Conservation (phyloP, 2,888 invertebrate genomes). For the Drosophila basisetae region DNA sequence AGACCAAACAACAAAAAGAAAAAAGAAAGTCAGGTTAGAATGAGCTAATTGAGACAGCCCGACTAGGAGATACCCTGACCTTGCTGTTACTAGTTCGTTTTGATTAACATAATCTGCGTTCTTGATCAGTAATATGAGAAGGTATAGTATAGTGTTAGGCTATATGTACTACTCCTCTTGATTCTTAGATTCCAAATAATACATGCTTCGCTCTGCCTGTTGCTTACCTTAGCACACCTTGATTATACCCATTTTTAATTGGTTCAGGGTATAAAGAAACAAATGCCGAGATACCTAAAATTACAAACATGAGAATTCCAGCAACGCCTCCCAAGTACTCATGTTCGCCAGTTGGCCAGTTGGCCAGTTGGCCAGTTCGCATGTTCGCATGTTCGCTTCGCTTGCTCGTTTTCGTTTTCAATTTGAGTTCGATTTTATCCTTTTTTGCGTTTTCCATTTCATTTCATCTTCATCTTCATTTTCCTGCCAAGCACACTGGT, state of each 20-base stretch:
- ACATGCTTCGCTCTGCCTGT: not conserved
- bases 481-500: constrained; percentile 42
- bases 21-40: not conserved
- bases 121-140: not conserved
- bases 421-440: constrained; percentile 38
- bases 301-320: constrained; percentile 19
- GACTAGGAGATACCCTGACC: not conserved
- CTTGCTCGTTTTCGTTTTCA: constrained; percentile 34
- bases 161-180: not conserved
- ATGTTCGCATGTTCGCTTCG: constrained; percentile 43
- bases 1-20: not conserved
- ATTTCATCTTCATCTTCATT: constrained; percentile 53
- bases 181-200: not conserved
- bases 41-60: not conserved
- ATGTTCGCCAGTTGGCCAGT: not conserved
- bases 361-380: constrained; percentile 28
- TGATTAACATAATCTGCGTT: not conserved
- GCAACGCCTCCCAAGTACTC: constrained; percentile 27
- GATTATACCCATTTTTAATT: not conserved
- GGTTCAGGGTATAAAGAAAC: not conserved
- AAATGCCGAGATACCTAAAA: constrained; percentile 11
- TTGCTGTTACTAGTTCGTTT: not conserved
- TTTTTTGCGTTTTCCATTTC: constrained; percentile 11
- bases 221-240: not conserved
- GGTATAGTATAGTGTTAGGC: not conserved